Conservation (phyloP, 2,113 vertebrate species). For the Microtus ochrogaster region DNA sequence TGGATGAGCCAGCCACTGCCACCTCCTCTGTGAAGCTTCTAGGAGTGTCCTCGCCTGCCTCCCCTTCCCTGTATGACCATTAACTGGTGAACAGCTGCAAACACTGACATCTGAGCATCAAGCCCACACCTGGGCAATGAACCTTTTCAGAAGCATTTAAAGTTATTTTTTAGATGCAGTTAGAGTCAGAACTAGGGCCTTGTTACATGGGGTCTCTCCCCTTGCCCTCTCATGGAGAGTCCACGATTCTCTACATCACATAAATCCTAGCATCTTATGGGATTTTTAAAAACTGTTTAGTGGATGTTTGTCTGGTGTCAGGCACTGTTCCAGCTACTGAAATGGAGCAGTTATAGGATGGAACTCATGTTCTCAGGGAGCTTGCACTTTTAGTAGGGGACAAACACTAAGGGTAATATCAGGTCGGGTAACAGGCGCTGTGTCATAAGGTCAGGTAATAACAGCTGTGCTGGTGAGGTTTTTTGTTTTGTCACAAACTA, state of each 20-base stretch:
- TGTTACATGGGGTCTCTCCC: background rate
- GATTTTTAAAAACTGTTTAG: background rate
- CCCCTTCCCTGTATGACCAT: background rate
- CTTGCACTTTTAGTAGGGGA: background rate
- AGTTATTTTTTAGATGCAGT: conserved; percentile 8
- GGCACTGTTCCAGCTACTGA: background rate
- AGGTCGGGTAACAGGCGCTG: background rate
- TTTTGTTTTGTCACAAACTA: background rate
- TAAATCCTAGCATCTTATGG: conserved; percentile 14
- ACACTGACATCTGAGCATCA: background rate
- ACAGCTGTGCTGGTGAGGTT: background rate
- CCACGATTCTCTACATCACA: background rate
- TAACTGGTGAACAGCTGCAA: background rate
- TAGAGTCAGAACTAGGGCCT: conserved; percentile 18
- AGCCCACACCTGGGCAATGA: background rate
- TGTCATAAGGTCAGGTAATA: background rate
- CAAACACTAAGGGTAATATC: background rate
- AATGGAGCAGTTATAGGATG: background rate
- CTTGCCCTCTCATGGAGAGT: background rate
- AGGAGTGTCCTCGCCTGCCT: background rate
- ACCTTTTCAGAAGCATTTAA: background rate
- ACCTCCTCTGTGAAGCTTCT: conserved; percentile 42
- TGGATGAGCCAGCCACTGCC: background rate
- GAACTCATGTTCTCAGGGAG: background rate
- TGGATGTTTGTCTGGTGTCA: background rate